Evolutionary conservation across 2,797 vertebrate species (phyloP).

Genomic region (Pelodytes ibericus): DNA sequence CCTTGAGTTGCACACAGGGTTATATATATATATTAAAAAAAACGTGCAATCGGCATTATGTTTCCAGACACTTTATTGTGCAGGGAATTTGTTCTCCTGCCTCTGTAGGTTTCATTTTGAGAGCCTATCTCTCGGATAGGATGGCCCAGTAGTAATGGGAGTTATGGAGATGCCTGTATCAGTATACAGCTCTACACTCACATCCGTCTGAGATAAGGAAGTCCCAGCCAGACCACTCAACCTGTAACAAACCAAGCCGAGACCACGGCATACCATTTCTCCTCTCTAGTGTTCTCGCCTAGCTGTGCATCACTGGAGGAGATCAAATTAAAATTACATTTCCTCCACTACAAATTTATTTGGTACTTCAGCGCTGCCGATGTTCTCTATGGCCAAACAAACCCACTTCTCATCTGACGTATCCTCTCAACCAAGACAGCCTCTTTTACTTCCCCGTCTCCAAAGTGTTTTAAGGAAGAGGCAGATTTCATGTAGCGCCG

Average conservation of each 20-base stretch:
- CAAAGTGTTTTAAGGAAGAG: background rate
- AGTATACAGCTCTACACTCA: background rate
- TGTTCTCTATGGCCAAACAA: background rate
- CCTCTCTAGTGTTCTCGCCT: background rate
- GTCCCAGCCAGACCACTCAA: background rate
- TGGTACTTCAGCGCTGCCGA: background rate
- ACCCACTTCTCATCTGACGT: background rate
- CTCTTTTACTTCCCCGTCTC: background rate
- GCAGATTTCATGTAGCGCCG: no score
- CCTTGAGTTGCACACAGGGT: no score
- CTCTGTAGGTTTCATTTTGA: no score
- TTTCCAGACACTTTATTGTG: no score
- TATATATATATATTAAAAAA: no score
- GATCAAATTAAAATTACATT: slow-evolving; percentile 6
- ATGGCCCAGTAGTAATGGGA: no score
- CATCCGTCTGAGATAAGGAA: background rate
- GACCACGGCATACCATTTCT: background rate
- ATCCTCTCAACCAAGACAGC: background rate
- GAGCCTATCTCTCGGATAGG: no score
- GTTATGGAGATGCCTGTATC: background rate
- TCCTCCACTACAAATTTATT: background rate
- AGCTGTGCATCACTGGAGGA: slow-evolving; percentile 5
- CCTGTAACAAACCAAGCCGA: background rate
- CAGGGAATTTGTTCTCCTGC: no score
- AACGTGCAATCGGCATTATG: no score